Conservation (phyloP, 2,888 invertebrate species). For the Onchidella celtica region DNA sequence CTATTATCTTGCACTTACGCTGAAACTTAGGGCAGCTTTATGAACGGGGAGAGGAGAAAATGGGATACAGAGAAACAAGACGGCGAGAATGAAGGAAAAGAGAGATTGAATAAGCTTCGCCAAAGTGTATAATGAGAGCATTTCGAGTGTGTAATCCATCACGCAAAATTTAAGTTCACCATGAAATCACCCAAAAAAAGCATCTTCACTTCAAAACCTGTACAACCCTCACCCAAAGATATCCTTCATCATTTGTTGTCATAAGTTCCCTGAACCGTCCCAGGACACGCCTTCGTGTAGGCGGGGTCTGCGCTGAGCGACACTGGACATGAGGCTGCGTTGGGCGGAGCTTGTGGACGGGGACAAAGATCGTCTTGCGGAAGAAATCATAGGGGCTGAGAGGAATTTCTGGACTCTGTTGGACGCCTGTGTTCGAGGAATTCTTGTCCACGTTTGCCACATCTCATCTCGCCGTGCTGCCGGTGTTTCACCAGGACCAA, state of each 20-base stretch:
- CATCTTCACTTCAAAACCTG: background rate
- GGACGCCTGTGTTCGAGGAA: constrained; percentile 37
- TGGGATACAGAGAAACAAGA: too few species aligned
- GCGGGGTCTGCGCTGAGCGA: constrained; percentile 26
- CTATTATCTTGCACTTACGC: too few species aligned
- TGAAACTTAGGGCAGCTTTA: too few species aligned
- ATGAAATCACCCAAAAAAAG: background rate
- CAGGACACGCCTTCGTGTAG: constrained; percentile 36
- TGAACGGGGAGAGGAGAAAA: too few species aligned
- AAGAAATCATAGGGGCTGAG: constrained; percentile 6
- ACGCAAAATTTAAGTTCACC: background rate
- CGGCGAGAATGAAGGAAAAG: too few species aligned
- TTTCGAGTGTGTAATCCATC: too few species aligned
- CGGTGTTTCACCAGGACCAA: constrained; percentile 41
- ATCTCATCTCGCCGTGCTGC: constrained; percentile 37
- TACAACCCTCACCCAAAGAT: constrained; percentile 33
- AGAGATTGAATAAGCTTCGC: too few species aligned
- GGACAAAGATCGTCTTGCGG: background rate
- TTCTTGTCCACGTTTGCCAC: constrained; percentile 49
- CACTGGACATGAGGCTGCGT: background rate
- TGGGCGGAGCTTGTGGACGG: constrained; percentile 8
- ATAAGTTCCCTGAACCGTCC: constrained; percentile 45
- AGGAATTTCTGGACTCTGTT: background rate
- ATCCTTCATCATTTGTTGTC: constrained; percentile 42
- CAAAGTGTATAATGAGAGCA: too few species aligned